phyloP scores from a whole-genome alignment of 1,140 invertebrate genomes.

The Drosophila pachea region DNA sequence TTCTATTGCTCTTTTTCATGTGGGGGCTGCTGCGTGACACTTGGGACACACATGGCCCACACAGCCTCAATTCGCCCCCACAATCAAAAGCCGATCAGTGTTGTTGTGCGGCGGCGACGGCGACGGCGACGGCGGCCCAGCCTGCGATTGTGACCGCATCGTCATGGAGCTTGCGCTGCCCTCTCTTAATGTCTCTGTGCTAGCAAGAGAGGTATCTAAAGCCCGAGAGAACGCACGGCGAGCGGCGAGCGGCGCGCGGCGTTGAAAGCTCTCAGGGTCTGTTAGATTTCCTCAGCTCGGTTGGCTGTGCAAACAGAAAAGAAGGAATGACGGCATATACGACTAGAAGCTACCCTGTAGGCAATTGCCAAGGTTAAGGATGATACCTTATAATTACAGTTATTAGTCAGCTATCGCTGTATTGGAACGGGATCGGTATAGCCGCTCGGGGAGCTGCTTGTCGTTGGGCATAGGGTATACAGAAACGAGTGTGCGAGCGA shows the following conservation, averaged over 20 bases:
- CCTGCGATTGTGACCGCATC: conserved; percentile 54
- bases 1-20: conserved; percentile 25
- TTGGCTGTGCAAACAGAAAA: conserved; percentile 52
- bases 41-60: conserved; percentile 68
- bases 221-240: background rate
- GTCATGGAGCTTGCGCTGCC: conserved; percentile 7
- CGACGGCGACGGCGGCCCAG: conserved; percentile 26
- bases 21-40: conserved; percentile 59
- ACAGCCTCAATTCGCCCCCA: conserved; percentile 64
- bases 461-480: conserved; percentile 1
- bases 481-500: conserved; percentile 32
- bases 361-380: too few relatives aligned
- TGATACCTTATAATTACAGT: too few relatives aligned
- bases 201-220: conserved; percentile 12
- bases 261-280: conserved; percentile 37
- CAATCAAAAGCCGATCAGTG: conserved; percentile 55
- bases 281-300: conserved; percentile 57
- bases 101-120: conserved; percentile 7
- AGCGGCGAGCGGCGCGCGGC: conserved; percentile 13
- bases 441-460: too few relatives aligned
- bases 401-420: background rate
- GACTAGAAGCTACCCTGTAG: background rate
- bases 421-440: background rate
- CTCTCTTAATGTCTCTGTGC: conserved; percentile 4
- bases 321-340: background rate